Conservation (phyloP, 92 coral and sea anemone genomes). For the Epizoanthus fatuus region DNA sequence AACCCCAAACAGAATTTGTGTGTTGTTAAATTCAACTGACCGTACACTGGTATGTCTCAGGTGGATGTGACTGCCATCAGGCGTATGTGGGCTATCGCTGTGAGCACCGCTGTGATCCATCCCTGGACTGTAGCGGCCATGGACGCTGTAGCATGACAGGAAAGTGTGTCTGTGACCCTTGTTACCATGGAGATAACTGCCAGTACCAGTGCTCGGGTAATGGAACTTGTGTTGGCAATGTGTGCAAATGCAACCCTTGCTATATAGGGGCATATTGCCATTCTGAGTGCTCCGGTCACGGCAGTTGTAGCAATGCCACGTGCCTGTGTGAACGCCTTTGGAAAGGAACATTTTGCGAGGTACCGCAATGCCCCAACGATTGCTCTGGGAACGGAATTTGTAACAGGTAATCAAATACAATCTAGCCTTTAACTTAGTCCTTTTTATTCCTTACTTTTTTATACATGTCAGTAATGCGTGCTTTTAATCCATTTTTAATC, state of each 20-base stretch:
- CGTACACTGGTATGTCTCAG: slow-evolving; percentile 36
- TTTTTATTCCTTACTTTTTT: no score
- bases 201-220: slow-evolving; percentile 67
- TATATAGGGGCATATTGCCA: slow-evolving; percentile 69
- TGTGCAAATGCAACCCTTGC: slow-evolving; percentile 65
- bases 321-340: slow-evolving; percentile 61
- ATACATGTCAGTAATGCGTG: no score
- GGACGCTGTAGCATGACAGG: slow-evolving; percentile 71
- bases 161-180: slow-evolving; percentile 66
- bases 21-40: no score
- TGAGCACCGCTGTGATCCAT: slow-evolving; percentile 71
- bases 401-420: slow-evolving; percentile 35
- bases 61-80: slow-evolving; percentile 68
- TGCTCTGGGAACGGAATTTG: slow-evolving; percentile 79
- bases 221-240: slow-evolving; percentile 60
- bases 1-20: no score
- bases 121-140: slow-evolving; percentile 63
- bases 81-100: slow-evolving; percentile 79
- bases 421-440: no score
- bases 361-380: slow-evolving; percentile 70
- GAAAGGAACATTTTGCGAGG: slow-evolving; percentile 74
- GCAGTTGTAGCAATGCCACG: slow-evolving; percentile 49
- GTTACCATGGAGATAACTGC: slow-evolving; percentile 73
- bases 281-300: slow-evolving; percentile 76
- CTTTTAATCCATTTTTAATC: no score